Evolutionary conservation across 2,888 invertebrate genomes (phyloP).

Genomic region (Diloba caeruleocephala): DNA sequence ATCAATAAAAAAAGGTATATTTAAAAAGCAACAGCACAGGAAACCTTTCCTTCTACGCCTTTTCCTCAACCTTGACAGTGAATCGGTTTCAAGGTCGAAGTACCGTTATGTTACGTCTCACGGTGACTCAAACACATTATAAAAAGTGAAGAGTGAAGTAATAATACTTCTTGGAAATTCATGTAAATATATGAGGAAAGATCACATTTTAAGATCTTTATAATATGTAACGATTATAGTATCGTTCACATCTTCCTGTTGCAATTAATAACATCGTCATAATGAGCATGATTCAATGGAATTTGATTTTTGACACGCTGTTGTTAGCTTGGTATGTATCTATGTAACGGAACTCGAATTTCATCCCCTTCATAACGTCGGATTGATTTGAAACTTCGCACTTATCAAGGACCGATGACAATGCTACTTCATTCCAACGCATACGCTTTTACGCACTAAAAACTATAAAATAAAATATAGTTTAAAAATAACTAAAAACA

Average conservation of each 20-base stretch:
- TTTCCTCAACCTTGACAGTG: constrained; percentile 55
- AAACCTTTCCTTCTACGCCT: constrained; percentile 23
- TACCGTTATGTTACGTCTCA: constrained; percentile 50
- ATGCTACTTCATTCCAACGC: too few relatives aligned
- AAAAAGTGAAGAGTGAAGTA: constrained; percentile 38
- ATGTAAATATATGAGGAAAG: constrained; percentile 47
- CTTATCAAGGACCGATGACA: too few relatives aligned
- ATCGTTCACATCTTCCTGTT: constrained; percentile 1
- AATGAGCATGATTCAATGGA: too few relatives aligned
- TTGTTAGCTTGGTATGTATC: too few relatives aligned
- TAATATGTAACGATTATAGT: not conserved
- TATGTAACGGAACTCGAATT: too few relatives aligned
- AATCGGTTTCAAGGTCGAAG: constrained; percentile 45
- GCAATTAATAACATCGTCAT: not conserved
- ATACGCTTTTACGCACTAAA: too few relatives aligned
- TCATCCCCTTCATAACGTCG: too few relatives aligned
- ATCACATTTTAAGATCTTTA: constrained; percentile 9
- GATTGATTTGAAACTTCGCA: too few relatives aligned
- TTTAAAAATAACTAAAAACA: too few relatives aligned
- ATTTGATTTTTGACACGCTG: too few relatives aligned
- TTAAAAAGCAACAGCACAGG: constrained; percentile 33
- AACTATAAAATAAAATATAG: too few relatives aligned
- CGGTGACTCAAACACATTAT: constrained; percentile 43
- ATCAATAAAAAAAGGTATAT: constrained; percentile 28
- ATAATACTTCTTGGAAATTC: constrained; percentile 41